Evolutionary conservation across 2,888 invertebrate species (phyloP).

Genomic region (Pyrrhia umbra): DNA sequence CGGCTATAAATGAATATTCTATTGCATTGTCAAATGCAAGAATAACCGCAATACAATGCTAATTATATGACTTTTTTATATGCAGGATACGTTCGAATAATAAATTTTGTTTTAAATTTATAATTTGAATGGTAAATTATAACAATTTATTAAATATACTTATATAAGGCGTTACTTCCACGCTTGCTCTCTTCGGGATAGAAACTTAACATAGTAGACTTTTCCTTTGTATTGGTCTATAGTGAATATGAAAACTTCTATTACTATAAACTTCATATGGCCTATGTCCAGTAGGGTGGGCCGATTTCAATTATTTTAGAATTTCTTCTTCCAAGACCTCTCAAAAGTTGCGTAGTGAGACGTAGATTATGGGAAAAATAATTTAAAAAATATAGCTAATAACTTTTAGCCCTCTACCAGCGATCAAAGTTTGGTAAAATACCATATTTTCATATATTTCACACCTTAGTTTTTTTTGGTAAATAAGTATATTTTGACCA

Average conservation of each 20-base stretch:
- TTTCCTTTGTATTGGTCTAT: constrained; percentile 10
- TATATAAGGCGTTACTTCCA: constrained; percentile 4
- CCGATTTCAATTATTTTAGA: too few relatives aligned
- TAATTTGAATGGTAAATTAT: constrained; percentile 7
- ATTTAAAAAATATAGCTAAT: too few relatives aligned
- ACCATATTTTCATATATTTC: too few relatives aligned
- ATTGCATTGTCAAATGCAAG: constrained; percentile 11
- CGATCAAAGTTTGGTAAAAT: too few relatives aligned
- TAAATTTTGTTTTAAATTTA: constrained; percentile 13
- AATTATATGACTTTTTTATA: constrained; percentile 13
- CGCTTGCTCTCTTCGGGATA: constrained; percentile 44
- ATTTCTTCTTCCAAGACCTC: too few relatives aligned
- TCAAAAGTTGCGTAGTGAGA: too few relatives aligned
- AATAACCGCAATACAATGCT: constrained; percentile 1
- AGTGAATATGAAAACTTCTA: constrained; percentile 5
- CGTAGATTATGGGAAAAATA: too few relatives aligned
- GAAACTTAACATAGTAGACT: constrained; percentile 20
- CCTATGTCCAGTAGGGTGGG: too few relatives aligned
- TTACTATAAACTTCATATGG: constrained; percentile 21
- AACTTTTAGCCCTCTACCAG: too few relatives aligned
- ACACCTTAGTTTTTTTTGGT: too few relatives aligned
- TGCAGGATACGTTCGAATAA: neutral
- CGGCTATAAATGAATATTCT: constrained; percentile 10
- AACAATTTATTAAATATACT: constrained; percentile 3
- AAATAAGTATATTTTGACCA: too few relatives aligned